A percentile compares a stretch with the other conserved stretches of the same genome.
phyloP scores from a whole-genome alignment of 1,140 invertebrate species.

The Hypsibius dujardini region DNA sequence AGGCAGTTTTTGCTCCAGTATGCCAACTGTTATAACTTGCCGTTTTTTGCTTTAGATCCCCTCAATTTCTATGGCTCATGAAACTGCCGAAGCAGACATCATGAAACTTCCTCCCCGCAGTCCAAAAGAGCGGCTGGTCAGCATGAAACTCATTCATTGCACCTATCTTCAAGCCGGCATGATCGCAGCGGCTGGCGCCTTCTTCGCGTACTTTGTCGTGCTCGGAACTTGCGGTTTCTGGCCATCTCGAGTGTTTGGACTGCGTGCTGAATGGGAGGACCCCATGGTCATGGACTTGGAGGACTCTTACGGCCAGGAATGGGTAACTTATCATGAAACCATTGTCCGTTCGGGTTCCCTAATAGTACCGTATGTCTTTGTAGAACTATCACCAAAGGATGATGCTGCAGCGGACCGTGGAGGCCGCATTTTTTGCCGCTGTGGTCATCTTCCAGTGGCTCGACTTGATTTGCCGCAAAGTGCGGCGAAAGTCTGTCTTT shows the following conservation, averaged over 20 bases:
- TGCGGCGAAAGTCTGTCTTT: slow-evolving; percentile 78
- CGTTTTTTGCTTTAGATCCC: slow-evolving; percentile 46
- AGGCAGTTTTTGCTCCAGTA: too few relatives aligned
- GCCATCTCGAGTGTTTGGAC: slow-evolving; percentile 61
- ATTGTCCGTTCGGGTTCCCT: background rate
- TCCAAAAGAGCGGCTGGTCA: slow-evolving; percentile 84
- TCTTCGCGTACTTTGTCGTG: slow-evolving; percentile 97
- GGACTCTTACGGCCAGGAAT: slow-evolving; percentile 96
- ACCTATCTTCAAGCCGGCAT: slow-evolving; percentile 90
- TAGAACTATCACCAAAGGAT: slow-evolving; percentile 88
- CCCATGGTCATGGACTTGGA: slow-evolving; percentile 83
- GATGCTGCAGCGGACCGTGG: slow-evolving; percentile 85
- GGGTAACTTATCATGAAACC: slow-evolving; percentile 47
- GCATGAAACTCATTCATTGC: slow-evolving; percentile 45
- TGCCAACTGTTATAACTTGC: background rate
- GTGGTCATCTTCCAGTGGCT: slow-evolving; percentile 98
- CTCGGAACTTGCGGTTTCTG: slow-evolving; percentile 96
- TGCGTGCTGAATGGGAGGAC: slow-evolving; percentile 86
- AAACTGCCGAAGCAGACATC: slow-evolving; percentile 85
- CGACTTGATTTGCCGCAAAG: slow-evolving; percentile 95
- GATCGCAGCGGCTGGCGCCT: slow-evolving; percentile 96
- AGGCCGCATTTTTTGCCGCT: slow-evolving; percentile 93
- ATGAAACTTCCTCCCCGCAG: slow-evolving; percentile 87
- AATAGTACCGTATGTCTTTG: slow-evolving; percentile 25
- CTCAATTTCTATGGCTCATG: slow-evolving; percentile 88